Conservation (phyloP, 2,888 invertebrate genomes). For the Ichneumoninae sp. region DNA sequence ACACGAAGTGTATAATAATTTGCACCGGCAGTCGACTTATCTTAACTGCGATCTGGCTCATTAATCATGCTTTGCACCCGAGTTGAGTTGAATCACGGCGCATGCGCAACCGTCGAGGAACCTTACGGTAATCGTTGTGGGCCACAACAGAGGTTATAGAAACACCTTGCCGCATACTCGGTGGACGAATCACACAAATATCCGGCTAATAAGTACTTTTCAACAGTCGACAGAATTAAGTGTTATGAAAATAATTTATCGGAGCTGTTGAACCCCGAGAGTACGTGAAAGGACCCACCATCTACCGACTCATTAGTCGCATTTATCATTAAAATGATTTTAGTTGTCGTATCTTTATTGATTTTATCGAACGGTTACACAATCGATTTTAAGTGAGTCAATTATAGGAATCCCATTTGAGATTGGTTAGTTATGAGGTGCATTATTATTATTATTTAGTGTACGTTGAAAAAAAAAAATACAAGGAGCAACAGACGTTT, state of each 20-base stretch:
- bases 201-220: slow-evolving; percentile 31
- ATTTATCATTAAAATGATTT: not conserved
- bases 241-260: slow-evolving; percentile 1
- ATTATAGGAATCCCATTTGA: no score
- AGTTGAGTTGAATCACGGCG: slow-evolving; percentile 1
- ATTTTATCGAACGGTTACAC: not conserved
- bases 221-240: not conserved
- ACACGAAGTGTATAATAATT: slow-evolving; percentile 8
- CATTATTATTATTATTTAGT: no score
- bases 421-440: no score
- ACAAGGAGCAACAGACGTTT: no score
- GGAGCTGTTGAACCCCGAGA: not conserved
- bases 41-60: not conserved
- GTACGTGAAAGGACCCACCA: not conserved
- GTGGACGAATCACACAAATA: slow-evolving; percentile 37
- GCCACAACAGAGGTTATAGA: not conserved
- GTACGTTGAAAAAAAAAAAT: no score
- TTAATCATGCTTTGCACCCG: slow-evolving; percentile 43
- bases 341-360: not conserved
- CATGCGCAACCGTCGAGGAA: not conserved
- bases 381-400: no score
- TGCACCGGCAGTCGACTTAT: not conserved
- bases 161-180: not conserved
- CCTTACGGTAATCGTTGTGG: slow-evolving; percentile 15
- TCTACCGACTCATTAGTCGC: not conserved